A percentile compares a stretch with the other conserved stretches of the same genome.
Conservation (phyloP, 2,113 vertebrate genomes). For the Quiscalus mexicanus region DNA sequence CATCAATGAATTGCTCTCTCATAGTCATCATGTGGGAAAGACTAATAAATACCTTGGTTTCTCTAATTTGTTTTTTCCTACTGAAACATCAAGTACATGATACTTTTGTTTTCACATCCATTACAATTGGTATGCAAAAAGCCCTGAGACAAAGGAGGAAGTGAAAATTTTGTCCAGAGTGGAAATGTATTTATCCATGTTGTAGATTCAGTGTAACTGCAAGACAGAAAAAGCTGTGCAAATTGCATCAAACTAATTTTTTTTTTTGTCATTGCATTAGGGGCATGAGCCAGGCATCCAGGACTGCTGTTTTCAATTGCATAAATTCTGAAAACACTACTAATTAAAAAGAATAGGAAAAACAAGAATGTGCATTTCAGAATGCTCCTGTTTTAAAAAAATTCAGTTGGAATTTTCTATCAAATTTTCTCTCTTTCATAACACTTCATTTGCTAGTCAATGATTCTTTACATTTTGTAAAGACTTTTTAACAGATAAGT, state of each 20-base stretch:
- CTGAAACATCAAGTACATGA: not conserved
- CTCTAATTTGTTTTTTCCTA: not conserved
- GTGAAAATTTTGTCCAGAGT: not conserved
- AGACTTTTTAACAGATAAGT: not conserved
- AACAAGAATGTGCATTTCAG: not conserved
- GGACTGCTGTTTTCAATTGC: not conserved
- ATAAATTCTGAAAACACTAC: not conserved
- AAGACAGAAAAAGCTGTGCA: not conserved
- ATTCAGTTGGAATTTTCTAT: not conserved
- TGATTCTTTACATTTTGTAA: not conserved
- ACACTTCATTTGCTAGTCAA: not conserved
- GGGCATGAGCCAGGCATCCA: not conserved
- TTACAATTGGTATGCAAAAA: not conserved
- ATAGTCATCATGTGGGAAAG: not conserved
- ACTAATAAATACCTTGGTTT: not conserved
- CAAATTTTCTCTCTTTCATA: not conserved
- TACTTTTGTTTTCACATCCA: not conserved
- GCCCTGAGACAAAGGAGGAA: not conserved
- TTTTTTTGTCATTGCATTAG: not conserved
- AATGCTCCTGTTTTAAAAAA: not conserved
- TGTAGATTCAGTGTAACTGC: not conserved
- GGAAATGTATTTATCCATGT: not conserved
- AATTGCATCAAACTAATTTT: not conserved
- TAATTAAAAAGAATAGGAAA: not conserved
- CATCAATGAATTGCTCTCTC: not conserved